phyloP scores from a whole-genome alignment of 2,888 invertebrate genomes.

The Mesorhabditis sp. region DNA sequence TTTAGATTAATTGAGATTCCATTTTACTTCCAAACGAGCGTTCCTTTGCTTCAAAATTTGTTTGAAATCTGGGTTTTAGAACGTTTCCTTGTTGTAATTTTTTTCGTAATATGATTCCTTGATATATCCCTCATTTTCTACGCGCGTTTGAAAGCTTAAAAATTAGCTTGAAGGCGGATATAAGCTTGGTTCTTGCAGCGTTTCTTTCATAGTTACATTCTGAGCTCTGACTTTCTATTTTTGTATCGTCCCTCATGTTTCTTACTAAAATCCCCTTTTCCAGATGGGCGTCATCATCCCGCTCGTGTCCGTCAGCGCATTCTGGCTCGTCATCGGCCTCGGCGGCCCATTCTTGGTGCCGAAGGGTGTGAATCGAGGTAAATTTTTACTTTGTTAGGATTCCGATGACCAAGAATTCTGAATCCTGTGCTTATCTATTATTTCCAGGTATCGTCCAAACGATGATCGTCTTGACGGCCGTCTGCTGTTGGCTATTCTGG shows the following conservation, averaged over 20 bases:
- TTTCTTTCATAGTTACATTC: slow-evolving; percentile 13
- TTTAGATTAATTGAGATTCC: too few relatives aligned
- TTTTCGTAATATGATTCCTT: too few relatives aligned
- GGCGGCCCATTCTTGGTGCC: slow-evolving; percentile 57
- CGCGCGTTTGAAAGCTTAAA: too few relatives aligned
- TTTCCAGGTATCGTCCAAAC: slow-evolving; percentile 61
- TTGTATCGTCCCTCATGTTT: slow-evolving; percentile 1
- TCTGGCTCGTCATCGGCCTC: slow-evolving; percentile 56
- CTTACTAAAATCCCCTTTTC: slow-evolving; percentile 3
- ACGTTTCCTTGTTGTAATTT: too few relatives aligned
- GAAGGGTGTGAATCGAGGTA: slow-evolving; percentile 57
- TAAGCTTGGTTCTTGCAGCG: slow-evolving; percentile 9
- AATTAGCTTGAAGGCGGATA: too few relatives aligned
- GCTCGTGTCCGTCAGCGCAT: slow-evolving; percentile 56
- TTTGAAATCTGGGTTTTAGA: too few relatives aligned
- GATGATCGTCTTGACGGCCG: slow-evolving; percentile 62
- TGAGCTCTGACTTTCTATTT: background rate
- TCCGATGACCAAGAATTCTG: background rate
- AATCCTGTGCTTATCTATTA: slow-evolving; percentile 6
- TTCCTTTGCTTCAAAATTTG: too few relatives aligned
- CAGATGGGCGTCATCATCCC: slow-evolving; percentile 55
- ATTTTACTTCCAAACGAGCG: too few relatives aligned
- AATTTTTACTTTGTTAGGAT: slow-evolving; percentile 7
- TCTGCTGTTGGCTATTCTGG: slow-evolving; percentile 63
- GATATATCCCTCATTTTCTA: too few relatives aligned